Evolutionary conservation across 1,140 invertebrate genomes (phyloP).

Genomic region (Lepidostoma basale): DNA sequence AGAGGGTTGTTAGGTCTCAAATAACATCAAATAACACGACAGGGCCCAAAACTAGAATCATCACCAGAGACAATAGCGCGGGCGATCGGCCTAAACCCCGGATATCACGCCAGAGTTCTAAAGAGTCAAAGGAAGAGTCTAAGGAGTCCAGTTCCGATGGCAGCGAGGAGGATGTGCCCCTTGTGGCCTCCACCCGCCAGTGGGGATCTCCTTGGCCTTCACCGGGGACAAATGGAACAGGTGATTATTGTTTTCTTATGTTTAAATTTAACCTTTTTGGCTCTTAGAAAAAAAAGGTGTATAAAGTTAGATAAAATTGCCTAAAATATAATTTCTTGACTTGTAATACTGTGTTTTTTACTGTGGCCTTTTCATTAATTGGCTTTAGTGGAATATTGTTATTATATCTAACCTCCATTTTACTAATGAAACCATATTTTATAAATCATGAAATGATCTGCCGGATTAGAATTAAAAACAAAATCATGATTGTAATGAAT

Average conservation of each 20-base stretch:
- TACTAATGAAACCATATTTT: no score
- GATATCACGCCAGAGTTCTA: constrained; percentile 38
- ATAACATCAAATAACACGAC: constrained; percentile 21
- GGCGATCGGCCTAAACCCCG: constrained; percentile 28
- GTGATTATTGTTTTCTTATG: background rate
- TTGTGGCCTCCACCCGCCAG: constrained; percentile 52
- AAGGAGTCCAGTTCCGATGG: constrained; percentile 43
- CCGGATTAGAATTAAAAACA: no score
- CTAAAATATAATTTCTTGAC: no score
- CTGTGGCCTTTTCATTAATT: no score
- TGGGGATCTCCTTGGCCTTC: constrained; percentile 61
- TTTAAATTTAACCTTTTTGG: no score
- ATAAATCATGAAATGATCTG: no score
- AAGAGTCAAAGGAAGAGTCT: constrained; percentile 32
- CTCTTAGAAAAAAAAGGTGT: no score
- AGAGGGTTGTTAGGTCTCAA: constrained; percentile 31
- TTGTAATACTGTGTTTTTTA: no score
- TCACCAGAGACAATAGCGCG: background rate
- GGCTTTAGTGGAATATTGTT: no score
- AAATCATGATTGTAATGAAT: no score
- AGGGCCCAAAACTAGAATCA: constrained; percentile 23
- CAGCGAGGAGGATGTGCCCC: constrained; percentile 42
- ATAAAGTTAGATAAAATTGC: no score
- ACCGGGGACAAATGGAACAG: constrained; percentile 46
- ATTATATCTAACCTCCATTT: no score